These are phyloP conservation scores for Ditylenchus weischeri DNA, from an alignment of 2,888 invertebrate species.

Conservation along the genomic window DNA sequence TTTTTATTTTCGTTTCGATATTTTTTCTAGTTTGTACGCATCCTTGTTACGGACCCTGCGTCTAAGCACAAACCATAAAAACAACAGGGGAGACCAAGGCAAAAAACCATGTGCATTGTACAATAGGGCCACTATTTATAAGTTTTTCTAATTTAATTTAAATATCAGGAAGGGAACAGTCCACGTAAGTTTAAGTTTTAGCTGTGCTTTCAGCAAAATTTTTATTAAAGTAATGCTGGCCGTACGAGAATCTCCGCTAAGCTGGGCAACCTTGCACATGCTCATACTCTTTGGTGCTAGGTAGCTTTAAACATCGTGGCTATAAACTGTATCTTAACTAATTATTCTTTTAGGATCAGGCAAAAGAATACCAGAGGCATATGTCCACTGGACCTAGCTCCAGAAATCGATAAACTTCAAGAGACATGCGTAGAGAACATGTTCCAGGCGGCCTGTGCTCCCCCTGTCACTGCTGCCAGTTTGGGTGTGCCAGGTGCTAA, in stretches of 20 bases:
- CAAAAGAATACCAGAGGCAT: constrained; percentile 63
- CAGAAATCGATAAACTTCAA: constrained; percentile 63
- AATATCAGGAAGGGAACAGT: constrained; percentile 63
- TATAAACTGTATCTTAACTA: background rate
- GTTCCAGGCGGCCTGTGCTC: constrained; percentile 38
- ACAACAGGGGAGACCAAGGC: too few relatives aligned
- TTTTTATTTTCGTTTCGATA: too few relatives aligned
- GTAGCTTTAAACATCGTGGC: constrained; percentile 26
- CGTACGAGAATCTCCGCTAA: constrained; percentile 64
- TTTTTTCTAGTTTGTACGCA: too few relatives aligned
- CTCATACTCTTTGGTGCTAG: constrained; percentile 55
- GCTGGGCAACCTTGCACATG: constrained; percentile 61
- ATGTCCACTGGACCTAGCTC: constrained; percentile 64
- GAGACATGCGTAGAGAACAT: constrained; percentile 59
- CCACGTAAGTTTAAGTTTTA: constrained; percentile 59
- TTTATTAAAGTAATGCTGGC: constrained; percentile 61
- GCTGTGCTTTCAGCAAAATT: too few relatives aligned
- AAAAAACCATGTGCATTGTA: too few relatives aligned
- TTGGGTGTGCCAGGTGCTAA: background rate
- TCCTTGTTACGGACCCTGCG: too few relatives aligned
- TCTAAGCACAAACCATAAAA: too few relatives aligned
- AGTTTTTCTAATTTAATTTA: background rate
- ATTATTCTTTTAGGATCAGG: constrained; percentile 41
- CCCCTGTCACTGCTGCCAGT: constrained; percentile 17
- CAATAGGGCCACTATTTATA: too few relatives aligned